Conservation (phyloP, 1,140 invertebrate species). For the Listronotus bonariensis region DNA sequence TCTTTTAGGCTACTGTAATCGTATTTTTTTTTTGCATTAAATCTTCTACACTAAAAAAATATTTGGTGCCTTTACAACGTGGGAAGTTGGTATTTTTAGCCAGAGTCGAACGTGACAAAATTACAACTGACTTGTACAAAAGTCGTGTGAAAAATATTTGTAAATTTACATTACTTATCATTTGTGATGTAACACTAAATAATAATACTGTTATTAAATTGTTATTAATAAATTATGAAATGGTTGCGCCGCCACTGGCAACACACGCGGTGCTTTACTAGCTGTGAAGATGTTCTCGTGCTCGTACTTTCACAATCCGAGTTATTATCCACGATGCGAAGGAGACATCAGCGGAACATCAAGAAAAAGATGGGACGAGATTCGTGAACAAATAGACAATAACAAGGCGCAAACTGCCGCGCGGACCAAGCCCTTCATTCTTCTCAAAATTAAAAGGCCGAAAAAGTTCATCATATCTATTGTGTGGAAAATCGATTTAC, state of each 20-base stretch:
- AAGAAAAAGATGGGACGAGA: conserved; percentile 11
- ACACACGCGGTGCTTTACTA: conserved; percentile 10
- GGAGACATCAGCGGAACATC: conserved; percentile 10
- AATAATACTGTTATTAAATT: too few relatives aligned
- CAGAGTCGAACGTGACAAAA: too few relatives aligned
- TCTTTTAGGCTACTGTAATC: too few relatives aligned
- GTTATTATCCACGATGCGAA: conserved; percentile 11
- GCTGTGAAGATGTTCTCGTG: conserved; percentile 18
- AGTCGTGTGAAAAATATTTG: too few relatives aligned
- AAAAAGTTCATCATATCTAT: conserved; percentile 21
- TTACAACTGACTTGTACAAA: too few relatives aligned
- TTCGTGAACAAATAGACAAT: conserved; percentile 25
- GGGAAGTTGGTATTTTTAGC: too few relatives aligned
- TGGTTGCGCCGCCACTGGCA: conserved; percentile 9
- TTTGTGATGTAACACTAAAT: too few relatives aligned
- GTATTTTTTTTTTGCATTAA: too few relatives aligned
- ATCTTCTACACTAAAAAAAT: too few relatives aligned
- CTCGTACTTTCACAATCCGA: conserved; percentile 23
- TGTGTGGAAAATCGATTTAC: conserved; percentile 14
- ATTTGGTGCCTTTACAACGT: too few relatives aligned
- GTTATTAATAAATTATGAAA: too few relatives aligned
- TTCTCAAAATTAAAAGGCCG: conserved; percentile 22
- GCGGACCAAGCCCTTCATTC: conserved; percentile 19
- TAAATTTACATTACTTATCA: too few relatives aligned
- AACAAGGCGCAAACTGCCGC: conserved; percentile 21